Conservation (phyloP, 2,888 invertebrate genomes). For the Escarpia spicata region DNA sequence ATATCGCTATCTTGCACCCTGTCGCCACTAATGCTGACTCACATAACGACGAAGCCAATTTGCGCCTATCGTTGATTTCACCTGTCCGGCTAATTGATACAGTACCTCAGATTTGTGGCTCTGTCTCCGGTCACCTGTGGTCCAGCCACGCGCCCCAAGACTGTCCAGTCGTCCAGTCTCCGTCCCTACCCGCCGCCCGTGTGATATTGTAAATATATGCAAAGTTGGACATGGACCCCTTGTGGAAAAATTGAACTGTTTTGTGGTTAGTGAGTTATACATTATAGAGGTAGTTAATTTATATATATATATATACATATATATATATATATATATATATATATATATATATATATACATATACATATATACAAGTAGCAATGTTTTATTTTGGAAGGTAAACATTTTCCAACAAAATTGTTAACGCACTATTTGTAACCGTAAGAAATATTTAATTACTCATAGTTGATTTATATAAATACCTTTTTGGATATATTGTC, state of each 20-base stretch:
- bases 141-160: background rate
- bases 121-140: background rate
- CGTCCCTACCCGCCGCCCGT: too few species aligned
- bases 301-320: background rate
- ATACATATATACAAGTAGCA: background rate
- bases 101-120: background rate
- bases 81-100: constrained; percentile 10
- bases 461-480: too few species aligned
- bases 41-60: background rate
- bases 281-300: too few species aligned
- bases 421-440: too few species aligned
- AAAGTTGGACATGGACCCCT: too few species aligned
- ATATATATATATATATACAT: background rate
- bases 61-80: background rate
- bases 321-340: background rate
- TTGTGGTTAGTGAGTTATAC: too few species aligned
- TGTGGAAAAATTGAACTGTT: too few species aligned
- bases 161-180: too few species aligned
- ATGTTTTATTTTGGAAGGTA: background rate
- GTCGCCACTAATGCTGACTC: background rate
- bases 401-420: too few species aligned
- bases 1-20: background rate
- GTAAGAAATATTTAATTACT: too few species aligned
- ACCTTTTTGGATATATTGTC: too few species aligned
- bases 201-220: too few species aligned